Evolutionary conservation across 2,888 invertebrate genomes (phyloP).

Genomic region (Caenorhabditis uteleia): DNA sequence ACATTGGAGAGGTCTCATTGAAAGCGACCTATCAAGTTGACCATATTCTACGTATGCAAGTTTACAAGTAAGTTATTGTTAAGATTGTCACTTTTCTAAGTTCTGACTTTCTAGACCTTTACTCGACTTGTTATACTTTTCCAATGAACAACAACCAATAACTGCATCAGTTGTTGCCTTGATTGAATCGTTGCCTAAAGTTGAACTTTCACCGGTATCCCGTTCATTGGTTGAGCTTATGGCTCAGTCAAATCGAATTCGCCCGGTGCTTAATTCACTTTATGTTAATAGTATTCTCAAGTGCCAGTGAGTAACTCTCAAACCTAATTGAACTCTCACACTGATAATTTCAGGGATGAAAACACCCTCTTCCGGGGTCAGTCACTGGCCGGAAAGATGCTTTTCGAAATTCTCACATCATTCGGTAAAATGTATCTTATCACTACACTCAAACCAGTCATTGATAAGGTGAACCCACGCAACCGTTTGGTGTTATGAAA

Average conservation of each 20-base stretch:
- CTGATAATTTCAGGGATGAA: conserved; percentile 55
- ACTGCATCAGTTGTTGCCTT: conserved; percentile 54
- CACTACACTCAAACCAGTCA: conserved; percentile 62
- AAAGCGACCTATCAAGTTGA: conserved; percentile 28
- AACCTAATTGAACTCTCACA: background rate
- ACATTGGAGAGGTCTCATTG: conserved; percentile 33
- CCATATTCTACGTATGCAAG: conserved; percentile 30
- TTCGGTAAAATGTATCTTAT: conserved; percentile 65
- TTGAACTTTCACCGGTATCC: conserved; percentile 61
- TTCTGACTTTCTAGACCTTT: conserved; percentile 39
- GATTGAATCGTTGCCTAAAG: conserved; percentile 55
- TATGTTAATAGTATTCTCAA: conserved; percentile 59
- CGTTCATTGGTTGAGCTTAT: conserved; percentile 65
- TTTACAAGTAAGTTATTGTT: conserved; percentile 24
- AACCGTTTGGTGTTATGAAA: no score
- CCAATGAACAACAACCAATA: conserved; percentile 42
- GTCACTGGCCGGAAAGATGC: conserved; percentile 63
- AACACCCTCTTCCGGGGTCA: conserved; percentile 68
- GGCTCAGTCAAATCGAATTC: conserved; percentile 55
- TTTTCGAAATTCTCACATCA: conserved; percentile 66
- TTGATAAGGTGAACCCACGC: conserved; percentile 66
- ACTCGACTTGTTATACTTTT: conserved; percentile 17
- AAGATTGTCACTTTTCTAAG: background rate
- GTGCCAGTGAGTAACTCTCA: conserved; percentile 59
- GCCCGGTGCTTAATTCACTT: conserved; percentile 59